Percentiles rank a stretch among this genome's conserved stretches.
phyloP scores from a whole-genome alignment of 2,113 vertebrate genomes.

The Recurvirostra avosetta region DNA sequence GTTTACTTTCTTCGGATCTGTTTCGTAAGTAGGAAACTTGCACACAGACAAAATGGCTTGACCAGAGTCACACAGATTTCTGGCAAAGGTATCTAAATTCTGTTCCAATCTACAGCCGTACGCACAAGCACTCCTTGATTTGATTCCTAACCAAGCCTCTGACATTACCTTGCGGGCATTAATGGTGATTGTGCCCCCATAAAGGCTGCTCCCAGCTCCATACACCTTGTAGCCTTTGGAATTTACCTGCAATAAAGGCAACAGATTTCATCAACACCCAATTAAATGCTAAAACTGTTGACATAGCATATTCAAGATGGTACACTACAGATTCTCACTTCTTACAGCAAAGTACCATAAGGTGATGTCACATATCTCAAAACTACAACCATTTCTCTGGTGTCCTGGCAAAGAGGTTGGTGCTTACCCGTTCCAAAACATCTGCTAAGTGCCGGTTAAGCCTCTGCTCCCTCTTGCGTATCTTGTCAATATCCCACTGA shows the following conservation, averaged over 20 bases:
- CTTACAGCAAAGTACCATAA: neutral
- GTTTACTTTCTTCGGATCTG: neutral
- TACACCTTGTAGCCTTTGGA: constrained; percentile 98
- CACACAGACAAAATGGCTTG: neutral
- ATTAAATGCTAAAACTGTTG: neutral
- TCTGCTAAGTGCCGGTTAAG: constrained; percentile 90
- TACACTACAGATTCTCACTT: neutral
- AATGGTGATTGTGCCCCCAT: constrained; percentile 94
- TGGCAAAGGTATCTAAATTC: neutral
- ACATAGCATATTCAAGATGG: neutral
- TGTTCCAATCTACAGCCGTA: neutral
- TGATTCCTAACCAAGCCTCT: neutral
- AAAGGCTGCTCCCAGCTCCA: constrained; percentile 93
- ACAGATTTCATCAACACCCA: neutral
- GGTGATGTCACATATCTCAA: neutral
- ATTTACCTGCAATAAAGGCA: constrained; percentile 81
- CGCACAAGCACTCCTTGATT: neutral
- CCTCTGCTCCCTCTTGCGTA: constrained; percentile 89
- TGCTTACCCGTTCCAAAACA: constrained; percentile 88
- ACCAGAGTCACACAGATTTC: neutral
- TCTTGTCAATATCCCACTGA: constrained; percentile 98
- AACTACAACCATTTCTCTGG: neutral
- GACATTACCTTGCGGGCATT: constrained; percentile 89
- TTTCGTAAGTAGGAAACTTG: neutral
- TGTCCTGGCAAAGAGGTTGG: neutral